phyloP scores from a whole-genome alignment of 1,140 invertebrate genomes.

The Anoplophora glabripennis region DNA sequence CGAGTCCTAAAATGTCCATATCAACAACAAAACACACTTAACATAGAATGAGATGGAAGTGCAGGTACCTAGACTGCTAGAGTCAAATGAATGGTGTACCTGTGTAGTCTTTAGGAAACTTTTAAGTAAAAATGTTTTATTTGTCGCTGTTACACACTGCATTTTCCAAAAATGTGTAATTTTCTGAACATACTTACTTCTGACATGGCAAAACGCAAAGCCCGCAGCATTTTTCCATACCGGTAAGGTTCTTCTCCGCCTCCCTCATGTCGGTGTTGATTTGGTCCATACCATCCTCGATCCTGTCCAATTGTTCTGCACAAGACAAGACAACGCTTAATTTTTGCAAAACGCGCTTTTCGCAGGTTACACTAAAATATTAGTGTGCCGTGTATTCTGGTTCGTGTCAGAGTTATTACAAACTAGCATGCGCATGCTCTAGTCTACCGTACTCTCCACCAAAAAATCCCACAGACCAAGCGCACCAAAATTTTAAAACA shows the following conservation, averaged over 20 bases:
- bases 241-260: conserved; percentile 98
- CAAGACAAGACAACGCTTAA: conserved; percentile 14
- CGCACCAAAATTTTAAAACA: too few species aligned
- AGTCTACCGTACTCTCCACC: conserved; percentile 14
- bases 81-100: too few species aligned
- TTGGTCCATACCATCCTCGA: conserved; percentile 99
- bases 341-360: background rate
- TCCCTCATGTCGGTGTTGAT: conserved; percentile 99
- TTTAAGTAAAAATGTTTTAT: too few species aligned
- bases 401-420: conserved; percentile 22
- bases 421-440: conserved; percentile 32
- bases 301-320: conserved; percentile 97
- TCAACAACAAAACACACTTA: too few species aligned
- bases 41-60: too few species aligned
- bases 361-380: background rate
- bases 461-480: background rate
- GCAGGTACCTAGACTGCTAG: too few species aligned
- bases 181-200: conserved; percentile 65
- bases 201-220: conserved; percentile 97
- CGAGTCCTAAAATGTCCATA: too few species aligned
- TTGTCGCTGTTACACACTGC: too few species aligned
- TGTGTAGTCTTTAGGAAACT: too few species aligned
- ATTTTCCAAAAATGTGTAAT: too few species aligned
- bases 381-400: conserved; percentile 11
- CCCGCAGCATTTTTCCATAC: conserved; percentile 99